These are phyloP conservation scores for Hirtodrosophila duncani DNA, from an alignment of 2,888 invertebrate species.

Conservation along the genomic window DNA sequence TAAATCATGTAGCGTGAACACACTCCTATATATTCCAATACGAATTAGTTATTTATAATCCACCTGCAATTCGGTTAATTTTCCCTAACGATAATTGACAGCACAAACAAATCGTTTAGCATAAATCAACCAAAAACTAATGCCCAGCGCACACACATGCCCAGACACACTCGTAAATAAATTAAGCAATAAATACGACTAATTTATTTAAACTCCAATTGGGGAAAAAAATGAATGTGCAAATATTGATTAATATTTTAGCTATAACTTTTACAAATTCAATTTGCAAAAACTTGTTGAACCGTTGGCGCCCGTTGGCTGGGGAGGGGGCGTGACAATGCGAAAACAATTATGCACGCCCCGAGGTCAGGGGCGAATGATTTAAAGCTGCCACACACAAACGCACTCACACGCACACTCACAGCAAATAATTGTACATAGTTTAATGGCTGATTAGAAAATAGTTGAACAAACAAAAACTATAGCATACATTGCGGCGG, in stretches of 20 bases:
- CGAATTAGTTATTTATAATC: too few species aligned
- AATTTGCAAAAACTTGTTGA: constrained; percentile 52
- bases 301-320: neutral
- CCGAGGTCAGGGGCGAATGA: constrained; percentile 47
- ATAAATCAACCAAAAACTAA: too few species aligned
- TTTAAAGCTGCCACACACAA: constrained; percentile 40
- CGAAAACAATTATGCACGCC: constrained; percentile 58
- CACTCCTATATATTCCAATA: too few species aligned
- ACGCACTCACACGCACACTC: constrained; percentile 5
- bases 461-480: constrained; percentile 18
- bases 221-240: constrained; percentile 10
- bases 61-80: too few species aligned
- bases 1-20: too few species aligned
- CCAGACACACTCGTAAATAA: too few species aligned
- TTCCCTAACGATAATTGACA: too few species aligned
- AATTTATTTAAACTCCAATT: too few species aligned
- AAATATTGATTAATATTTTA: constrained; percentile 34
- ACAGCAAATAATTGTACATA: constrained; percentile 54
- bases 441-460: constrained; percentile 60
- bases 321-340: constrained; percentile 30
- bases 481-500: constrained; percentile 32
- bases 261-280: constrained; percentile 29
- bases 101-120: too few species aligned
- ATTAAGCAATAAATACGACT: too few species aligned
- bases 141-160: too few species aligned